phyloP scores from a whole-genome alignment of 2,888 invertebrate species.

The Eupithecia pulchellata region DNA sequence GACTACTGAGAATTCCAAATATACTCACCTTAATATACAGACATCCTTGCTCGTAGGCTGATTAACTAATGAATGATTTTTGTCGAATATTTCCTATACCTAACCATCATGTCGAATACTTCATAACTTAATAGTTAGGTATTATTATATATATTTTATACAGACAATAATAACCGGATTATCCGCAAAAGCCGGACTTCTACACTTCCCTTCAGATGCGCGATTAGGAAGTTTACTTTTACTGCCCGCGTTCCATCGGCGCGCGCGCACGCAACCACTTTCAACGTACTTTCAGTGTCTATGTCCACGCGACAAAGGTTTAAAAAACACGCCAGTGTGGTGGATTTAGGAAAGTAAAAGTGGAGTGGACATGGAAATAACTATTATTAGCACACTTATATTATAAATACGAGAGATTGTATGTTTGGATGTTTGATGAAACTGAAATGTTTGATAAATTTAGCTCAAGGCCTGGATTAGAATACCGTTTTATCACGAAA shows the following conservation, averaged over 20 bases:
- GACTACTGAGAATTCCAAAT: too few relatives aligned
- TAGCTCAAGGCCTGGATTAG: neutral
- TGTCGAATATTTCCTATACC: too few relatives aligned
- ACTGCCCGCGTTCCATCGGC: slow-evolving; percentile 66
- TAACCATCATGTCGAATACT: too few relatives aligned
- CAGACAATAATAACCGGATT: slow-evolving; percentile 15
- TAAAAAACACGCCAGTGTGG: slow-evolving; percentile 20
- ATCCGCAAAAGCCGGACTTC: slow-evolving; percentile 11
- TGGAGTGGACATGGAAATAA: neutral
- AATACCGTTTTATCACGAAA: neutral
- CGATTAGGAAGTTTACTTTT: slow-evolving; percentile 82
- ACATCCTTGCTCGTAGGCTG: too few relatives aligned
- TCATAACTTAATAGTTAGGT: too few relatives aligned
- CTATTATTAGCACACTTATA: neutral
- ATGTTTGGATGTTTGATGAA: neutral
- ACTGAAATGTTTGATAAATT: neutral
- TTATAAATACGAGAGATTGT: neutral
- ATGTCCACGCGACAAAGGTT: slow-evolving; percentile 37
- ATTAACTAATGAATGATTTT: too few relatives aligned
- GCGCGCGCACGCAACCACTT: slow-evolving; percentile 78
- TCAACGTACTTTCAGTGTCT: slow-evolving; percentile 68
- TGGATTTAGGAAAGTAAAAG: slow-evolving; percentile 13
- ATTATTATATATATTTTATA: too few relatives aligned
- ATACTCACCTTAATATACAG: too few relatives aligned
- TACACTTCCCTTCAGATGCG: slow-evolving; percentile 24